phyloP scores from a whole-genome alignment of 2,888 invertebrate species.

The Andrena hattorfiana region DNA sequence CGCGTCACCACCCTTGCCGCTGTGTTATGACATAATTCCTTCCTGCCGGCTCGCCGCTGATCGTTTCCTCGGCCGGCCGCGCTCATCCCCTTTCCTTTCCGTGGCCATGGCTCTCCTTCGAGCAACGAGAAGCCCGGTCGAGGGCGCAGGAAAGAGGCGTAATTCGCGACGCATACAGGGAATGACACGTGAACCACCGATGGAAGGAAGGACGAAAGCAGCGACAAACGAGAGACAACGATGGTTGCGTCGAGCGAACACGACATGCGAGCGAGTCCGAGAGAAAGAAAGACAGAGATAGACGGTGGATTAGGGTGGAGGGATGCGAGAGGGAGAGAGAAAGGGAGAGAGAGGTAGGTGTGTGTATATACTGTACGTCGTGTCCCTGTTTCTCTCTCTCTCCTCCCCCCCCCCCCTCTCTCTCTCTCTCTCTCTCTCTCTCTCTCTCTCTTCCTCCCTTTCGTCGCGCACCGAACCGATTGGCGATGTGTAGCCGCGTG shows the following conservation, averaged over 20 bases:
- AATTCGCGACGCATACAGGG: conserved; percentile 33
- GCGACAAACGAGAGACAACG: conserved; percentile 20
- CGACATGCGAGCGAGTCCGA: conserved; percentile 38
- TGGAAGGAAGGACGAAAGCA: conserved; percentile 14
- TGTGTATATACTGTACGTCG: conserved; percentile 35
- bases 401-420: too few relatives aligned
- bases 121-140: conserved; percentile 22
- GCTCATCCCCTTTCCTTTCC: conserved; percentile 43
- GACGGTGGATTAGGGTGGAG: conserved; percentile 9
- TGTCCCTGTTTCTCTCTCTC: conserved; percentile 40
- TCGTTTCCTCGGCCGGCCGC: conserved; percentile 25
- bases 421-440: background rate
- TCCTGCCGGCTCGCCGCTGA: conserved; percentile 32
- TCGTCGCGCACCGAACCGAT: conserved; percentile 66
- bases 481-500: conserved; percentile 64
- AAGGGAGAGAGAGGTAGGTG: conserved; percentile 24
- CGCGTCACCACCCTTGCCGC: conserved; percentile 1
- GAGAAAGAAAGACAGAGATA: conserved; percentile 32
- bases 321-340: conserved; percentile 1
- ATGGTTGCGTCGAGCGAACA: conserved; percentile 30
- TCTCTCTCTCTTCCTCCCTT: conserved; percentile 23
- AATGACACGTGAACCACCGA: conserved; percentile 44
- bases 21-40: conserved; percentile 28
- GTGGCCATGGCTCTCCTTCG: conserved; percentile 27
- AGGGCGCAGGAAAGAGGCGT: conserved; percentile 31